Conservation (phyloP, 1,140 invertebrate species). For the Drosophila ficusphila region DNA sequence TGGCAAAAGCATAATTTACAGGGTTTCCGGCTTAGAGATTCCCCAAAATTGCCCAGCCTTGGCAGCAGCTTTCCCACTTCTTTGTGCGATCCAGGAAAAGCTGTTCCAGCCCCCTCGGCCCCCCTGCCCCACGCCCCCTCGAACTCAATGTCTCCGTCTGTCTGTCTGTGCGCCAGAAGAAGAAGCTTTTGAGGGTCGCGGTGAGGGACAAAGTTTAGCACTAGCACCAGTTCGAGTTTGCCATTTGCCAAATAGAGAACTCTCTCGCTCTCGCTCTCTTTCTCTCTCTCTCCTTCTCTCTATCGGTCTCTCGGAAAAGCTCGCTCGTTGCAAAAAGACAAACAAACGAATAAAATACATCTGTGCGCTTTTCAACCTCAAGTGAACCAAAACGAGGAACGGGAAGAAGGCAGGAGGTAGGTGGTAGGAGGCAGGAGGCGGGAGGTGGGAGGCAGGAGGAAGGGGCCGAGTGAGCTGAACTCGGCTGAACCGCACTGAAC, state of each 20-base stretch:
- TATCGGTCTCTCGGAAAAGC: conserved; percentile 35
- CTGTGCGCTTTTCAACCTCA: conserved; percentile 48
- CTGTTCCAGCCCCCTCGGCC: background rate
- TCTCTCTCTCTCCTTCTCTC: no score
- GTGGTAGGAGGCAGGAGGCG: no score
- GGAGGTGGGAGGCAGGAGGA: no score
- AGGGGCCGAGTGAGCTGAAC: conserved; percentile 9
- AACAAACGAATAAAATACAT: conserved; percentile 19
- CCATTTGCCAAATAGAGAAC: conserved; percentile 40
- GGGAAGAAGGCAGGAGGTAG: no score
- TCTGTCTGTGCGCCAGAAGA: conserved; percentile 32
- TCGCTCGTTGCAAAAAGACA: conserved; percentile 43
- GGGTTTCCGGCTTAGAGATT: background rate
- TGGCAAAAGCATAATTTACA: conserved; percentile 1
- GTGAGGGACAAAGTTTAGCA: conserved; percentile 63
- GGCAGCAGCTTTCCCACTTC: conserved; percentile 19
- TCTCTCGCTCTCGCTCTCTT: background rate
- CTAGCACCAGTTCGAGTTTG: conserved; percentile 21
- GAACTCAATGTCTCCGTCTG: conserved; percentile 70
- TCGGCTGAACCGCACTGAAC: conserved; percentile 48
- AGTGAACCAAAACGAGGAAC: conserved; percentile 31
- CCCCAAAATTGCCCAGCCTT: conserved; percentile 13
- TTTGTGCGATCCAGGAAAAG: conserved; percentile 23
- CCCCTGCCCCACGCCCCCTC: background rate
- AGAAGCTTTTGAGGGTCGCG: conserved; percentile 75